phyloP scores from a whole-genome alignment of 1,140 invertebrate species.

The Ectropis grisescens region DNA sequence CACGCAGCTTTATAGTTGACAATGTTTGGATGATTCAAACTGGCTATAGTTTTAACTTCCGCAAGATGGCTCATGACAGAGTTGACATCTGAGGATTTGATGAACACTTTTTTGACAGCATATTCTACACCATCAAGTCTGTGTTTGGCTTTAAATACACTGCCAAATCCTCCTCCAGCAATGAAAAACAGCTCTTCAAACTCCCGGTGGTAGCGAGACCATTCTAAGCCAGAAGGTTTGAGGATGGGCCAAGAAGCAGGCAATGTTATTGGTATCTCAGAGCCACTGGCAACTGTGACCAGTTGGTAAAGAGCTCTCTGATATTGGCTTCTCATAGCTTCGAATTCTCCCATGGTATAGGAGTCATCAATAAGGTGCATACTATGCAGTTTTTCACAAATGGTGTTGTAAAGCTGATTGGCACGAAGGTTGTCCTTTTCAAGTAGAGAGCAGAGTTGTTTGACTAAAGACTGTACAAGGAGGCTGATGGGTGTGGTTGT shows the following conservation, averaged over 20 bases:
- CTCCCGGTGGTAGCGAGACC: constrained; percentile 80
- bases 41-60: constrained; percentile 86
- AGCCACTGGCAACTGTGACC: constrained; percentile 68
- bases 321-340: constrained; percentile 75
- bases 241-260: constrained; percentile 61
- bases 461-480: constrained; percentile 75
- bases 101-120: constrained; percentile 85
- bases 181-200: constrained; percentile 82
- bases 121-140: constrained; percentile 82
- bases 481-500: constrained; percentile 71
- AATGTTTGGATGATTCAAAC: constrained; percentile 84
- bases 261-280: constrained; percentile 58
- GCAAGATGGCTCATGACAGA: constrained; percentile 74
- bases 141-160: constrained; percentile 73
- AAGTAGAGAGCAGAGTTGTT: constrained; percentile 73
- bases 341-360: constrained; percentile 75
- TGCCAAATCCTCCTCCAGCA: constrained; percentile 82
- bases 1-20: constrained; percentile 88
- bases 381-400: constrained; percentile 75
- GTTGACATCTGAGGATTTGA: constrained; percentile 73
- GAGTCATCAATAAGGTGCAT: constrained; percentile 78
- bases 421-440: constrained; percentile 72
- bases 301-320: constrained; percentile 74
- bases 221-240: constrained; percentile 53
- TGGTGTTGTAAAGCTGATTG: constrained; percentile 72